A percentile compares a stretch with the other conserved stretches of the same genome.
phyloP scores from a whole-genome alignment of 1,140 invertebrate species.

The Drosophila repleta region DNA sequence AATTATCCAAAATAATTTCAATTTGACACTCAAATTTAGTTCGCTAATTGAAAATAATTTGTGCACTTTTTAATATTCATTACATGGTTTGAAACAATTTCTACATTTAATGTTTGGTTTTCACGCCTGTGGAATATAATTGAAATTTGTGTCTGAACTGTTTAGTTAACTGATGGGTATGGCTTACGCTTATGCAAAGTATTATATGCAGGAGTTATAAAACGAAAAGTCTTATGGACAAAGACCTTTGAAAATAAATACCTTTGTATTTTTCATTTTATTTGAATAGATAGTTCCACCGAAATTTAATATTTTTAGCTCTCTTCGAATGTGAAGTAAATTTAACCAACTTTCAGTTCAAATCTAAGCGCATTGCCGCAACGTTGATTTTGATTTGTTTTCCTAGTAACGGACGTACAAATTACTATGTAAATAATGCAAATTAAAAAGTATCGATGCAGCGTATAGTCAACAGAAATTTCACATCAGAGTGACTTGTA shows the following conservation, averaged over 20 bases:
- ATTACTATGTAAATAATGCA: constrained; percentile 39
- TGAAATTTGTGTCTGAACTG: not conserved
- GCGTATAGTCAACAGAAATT: constrained; percentile 32
- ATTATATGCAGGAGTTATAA: too few species aligned
- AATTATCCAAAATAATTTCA: constrained; percentile 53
- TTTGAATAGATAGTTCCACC: not conserved
- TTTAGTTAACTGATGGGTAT: too few species aligned
- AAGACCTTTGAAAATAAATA: too few species aligned
- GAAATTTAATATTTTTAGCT: not conserved
- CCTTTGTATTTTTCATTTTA: too few species aligned
- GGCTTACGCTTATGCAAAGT: too few species aligned
- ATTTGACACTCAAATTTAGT: constrained; percentile 20
- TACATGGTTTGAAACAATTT: not conserved
- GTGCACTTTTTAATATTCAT: not conserved
- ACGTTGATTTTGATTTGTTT: constrained; percentile 6
- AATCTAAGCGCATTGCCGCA: constrained; percentile 3
- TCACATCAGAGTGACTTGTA: constrained; percentile 26
- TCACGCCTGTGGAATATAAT: not conserved
- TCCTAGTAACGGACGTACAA: not conserved
- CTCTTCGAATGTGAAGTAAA: not conserved
- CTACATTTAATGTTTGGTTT: not conserved
- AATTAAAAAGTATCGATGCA: constrained; percentile 18
- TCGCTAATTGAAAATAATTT: constrained; percentile 7
- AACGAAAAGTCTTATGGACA: too few species aligned
- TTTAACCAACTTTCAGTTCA: not conserved